These are phyloP conservation scores for Notospermus geniculatus DNA, from an alignment of 1,140 invertebrate species.

Conservation along the genomic window DNA sequence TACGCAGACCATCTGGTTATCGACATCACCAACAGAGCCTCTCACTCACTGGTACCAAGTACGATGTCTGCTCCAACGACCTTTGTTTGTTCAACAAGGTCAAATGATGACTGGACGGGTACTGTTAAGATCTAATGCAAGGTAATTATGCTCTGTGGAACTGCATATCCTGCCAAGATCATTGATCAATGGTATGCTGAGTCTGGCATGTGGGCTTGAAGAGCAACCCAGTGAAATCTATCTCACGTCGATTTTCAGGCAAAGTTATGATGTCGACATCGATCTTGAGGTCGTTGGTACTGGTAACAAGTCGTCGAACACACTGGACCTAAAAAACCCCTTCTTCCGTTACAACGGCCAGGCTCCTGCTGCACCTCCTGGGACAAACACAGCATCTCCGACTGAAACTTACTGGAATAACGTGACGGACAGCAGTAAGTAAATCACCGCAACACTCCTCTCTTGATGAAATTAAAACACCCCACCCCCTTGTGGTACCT, in stretches of 20 bases:
- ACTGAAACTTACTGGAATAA: constrained; percentile 66
- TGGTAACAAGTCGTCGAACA: constrained; percentile 69
- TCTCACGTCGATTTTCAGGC: constrained; percentile 59
- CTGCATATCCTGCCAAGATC: too few relatives aligned
- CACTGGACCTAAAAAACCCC: constrained; percentile 96
- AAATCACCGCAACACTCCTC: too few relatives aligned
- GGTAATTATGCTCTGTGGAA: too few relatives aligned
- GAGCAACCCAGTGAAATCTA: too few relatives aligned
- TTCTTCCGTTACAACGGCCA: constrained; percentile 76
- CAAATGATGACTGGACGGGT: constrained; percentile 87
- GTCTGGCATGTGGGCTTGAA: too few relatives aligned
- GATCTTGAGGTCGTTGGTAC: constrained; percentile 88
- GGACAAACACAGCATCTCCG: constrained; percentile 82
- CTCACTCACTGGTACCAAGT: constrained; percentile 99
- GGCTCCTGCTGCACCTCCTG: constrained; percentile 66
- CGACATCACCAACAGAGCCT: constrained; percentile 97
- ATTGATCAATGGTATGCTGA: too few relatives aligned
- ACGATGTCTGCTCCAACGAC: constrained; percentile 88
- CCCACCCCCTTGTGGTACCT: too few relatives aligned
- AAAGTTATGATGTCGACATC: constrained; percentile 99
- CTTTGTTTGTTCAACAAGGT: constrained; percentile 91
- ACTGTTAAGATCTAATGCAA: constrained; percentile 86
- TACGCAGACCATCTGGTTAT: constrained; percentile 90
- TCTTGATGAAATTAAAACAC: too few relatives aligned
- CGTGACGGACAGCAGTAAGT: constrained; percentile 12